Base-by-base conservation (phyloP, 2,888 invertebrate genomes). In the Xylocampa areola region DNA sequence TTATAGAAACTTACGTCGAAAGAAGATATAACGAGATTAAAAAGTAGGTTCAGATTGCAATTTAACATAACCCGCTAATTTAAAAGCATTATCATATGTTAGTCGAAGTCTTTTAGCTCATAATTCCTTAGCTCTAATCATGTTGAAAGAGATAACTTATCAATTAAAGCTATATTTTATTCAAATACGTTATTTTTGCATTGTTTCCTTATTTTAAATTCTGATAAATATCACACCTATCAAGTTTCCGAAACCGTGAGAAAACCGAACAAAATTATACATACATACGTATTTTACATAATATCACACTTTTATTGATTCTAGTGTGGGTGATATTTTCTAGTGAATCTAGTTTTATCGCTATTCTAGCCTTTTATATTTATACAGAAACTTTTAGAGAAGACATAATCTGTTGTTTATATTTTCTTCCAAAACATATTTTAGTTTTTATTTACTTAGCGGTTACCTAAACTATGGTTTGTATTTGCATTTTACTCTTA, bases 171-270 rank as follows among this genome's bases (percentile, higher is more conserved):
- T 47, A 45, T 36, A 19, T 43, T 44, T 53, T 53, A 54, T 25
- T 14, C 7, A 35, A 68, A 48, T 29, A 3, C 11, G 7, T 2
- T 16, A 21, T 30, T 52, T 64, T 61, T 43, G 11, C 13, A 14
- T 39, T 50, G n/a, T 51, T 45, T 48, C 35, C n/a, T 6, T 39
- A 39, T 47, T 14, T 58, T 8, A 45, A 14, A 50, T 13, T 14
- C 19, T 10, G 21, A 43, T 43, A 21, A 43, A 64, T 32, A 52
- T 64, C 25, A 21, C 30, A 58, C 33, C 13, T 53, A 58, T 57
- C 35, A 8, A 44, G 50, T 64, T 68, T 57, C 54, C 4, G 48
- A 50, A 40, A 47, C 48, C 50, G 49, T 62, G 53, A 32, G 68
- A 62, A 67, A 41, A 51, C 35, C n/a, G 6, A 25, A 5, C 23